phyloP scores from a whole-genome alignment of 2,888 invertebrate species.

The Tiphia femorata region DNA sequence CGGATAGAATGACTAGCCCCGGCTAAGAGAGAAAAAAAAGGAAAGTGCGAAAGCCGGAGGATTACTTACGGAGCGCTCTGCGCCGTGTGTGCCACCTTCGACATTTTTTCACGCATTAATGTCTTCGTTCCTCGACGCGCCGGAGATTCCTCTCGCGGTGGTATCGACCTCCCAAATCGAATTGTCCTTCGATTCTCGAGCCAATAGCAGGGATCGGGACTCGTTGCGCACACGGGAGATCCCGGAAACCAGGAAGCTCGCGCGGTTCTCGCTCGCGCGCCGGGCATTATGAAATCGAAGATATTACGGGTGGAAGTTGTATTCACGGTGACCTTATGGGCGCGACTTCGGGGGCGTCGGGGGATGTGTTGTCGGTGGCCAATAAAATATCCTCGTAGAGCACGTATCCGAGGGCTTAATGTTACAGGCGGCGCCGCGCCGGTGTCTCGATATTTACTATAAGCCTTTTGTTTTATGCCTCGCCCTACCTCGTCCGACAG shows the following conservation, averaged over 20 bases:
- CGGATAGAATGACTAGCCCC: too few relatives aligned
- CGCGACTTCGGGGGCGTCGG: conserved; percentile 7
- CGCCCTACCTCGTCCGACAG: conserved; percentile 26
- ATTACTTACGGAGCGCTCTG: too few relatives aligned
- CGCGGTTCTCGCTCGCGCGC: too few relatives aligned
- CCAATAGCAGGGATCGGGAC: conserved; percentile 11
- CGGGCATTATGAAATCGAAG: conserved; percentile 41
- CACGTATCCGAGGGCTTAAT: conserved; percentile 36
- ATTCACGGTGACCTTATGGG: conserved; percentile 36
- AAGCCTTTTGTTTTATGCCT: conserved; percentile 39
- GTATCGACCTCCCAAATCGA: too few relatives aligned
- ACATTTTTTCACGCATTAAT: too few relatives aligned
- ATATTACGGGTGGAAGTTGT: conserved; percentile 43
- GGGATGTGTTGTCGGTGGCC: conserved; percentile 21
- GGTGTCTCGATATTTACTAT: conserved; percentile 39
- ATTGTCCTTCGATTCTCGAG: too few relatives aligned
- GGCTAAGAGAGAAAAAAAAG: too few relatives aligned
- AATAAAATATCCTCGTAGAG: conserved; percentile 47
- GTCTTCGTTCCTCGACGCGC: too few relatives aligned
- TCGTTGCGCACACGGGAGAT: neutral
- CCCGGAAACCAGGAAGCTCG: conserved; percentile 34
- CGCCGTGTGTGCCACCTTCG: too few relatives aligned
- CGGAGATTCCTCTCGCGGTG: too few relatives aligned
- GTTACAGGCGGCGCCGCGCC: conserved; percentile 26
- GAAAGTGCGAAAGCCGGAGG: too few relatives aligned